Conservation (phyloP, 1,140 invertebrate species). For the Hermetia illucens region DNA sequence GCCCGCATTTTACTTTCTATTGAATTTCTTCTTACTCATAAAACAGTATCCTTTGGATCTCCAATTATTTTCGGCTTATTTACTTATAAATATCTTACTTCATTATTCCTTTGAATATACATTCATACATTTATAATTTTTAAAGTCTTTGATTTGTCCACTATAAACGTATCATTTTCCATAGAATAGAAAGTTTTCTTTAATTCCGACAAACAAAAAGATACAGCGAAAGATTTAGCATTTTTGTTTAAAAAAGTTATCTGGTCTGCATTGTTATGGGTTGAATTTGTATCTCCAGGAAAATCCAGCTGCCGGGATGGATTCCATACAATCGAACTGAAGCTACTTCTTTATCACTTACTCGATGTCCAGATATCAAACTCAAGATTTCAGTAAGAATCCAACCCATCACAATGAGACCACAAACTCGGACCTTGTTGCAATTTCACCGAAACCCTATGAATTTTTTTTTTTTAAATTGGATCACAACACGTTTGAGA, state of each 20-base stretch:
- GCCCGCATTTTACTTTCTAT: no score
- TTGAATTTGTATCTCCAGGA: not conserved
- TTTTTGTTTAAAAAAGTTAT: not conserved
- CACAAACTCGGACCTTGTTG: no score
- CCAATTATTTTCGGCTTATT: not conserved
- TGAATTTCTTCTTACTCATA: no score
- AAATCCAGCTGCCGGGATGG: not conserved
- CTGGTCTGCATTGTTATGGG: not conserved
- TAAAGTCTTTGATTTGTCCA: not conserved
- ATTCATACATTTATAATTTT: not conserved
- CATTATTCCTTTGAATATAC: not conserved
- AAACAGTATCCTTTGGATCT: no score
- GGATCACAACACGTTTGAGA: slow-evolving; percentile 2
- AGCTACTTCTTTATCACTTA: not conserved
- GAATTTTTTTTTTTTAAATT: slow-evolving; percentile 1
- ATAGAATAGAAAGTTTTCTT: not conserved
- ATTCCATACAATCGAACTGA: not conserved
- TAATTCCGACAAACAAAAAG: not conserved
- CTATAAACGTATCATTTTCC: slow-evolving; percentile 1
- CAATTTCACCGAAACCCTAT: no score
- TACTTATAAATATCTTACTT: not conserved
- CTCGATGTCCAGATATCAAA: no score
- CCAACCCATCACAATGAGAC: no score
- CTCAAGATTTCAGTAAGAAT: no score
- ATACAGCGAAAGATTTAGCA: not conserved